Base-by-base conservation (phyloP, 2,888 invertebrate genomes). In the Octodonta nipae region DNA sequence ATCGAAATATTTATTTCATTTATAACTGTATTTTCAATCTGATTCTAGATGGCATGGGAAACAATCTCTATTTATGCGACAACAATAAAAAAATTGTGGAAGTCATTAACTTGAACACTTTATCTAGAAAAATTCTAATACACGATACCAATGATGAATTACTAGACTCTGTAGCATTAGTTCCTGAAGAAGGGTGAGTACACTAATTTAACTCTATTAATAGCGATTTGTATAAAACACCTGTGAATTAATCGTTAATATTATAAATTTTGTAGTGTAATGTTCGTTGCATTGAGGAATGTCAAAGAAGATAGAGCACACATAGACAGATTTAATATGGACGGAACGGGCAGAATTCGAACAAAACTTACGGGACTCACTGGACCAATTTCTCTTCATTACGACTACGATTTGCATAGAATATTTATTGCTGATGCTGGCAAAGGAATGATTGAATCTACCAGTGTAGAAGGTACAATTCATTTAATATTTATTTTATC, bases 11-110 rank as follows among this genome's bases (percentile, higher is more conserved):
- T n/a, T n/a, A n/a, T n/a, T n/a, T n/a, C n/a, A n/a, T n/a, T n/a
- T n/a, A n/a, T n/a, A n/a, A n/a, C n/a, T n/a, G n/a, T n/a, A n/a
- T n/a, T 10, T 33, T 28, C 34, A 15, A 15, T 50, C 47, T 1
- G 49, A 13, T 42, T 47, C 6, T 30, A 78, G 86, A 87, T 63
- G 67, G 73, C 43, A 63, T 73, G 5, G 73, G 79, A 0, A 75
- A 82, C 37, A 77, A 75, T 42, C 57, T 88, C 0, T 88, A 85
- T 55, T 73, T 81, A 63, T 62, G 76, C 34, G 82, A 87, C 54
- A 63, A 66, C 0, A 68, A 68, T 0, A 67, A 69, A 7, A 67
- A 67, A 32, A 68, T 69, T 1, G 61, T 87, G 1, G 83, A 84
- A 52, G 72, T 60, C 2, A 52, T 76, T 7, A 81, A 75, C 0